Evolutionary conservation across 2,797 vertebrate species (phyloP).

Genomic region (Alauda arvensis): DNA sequence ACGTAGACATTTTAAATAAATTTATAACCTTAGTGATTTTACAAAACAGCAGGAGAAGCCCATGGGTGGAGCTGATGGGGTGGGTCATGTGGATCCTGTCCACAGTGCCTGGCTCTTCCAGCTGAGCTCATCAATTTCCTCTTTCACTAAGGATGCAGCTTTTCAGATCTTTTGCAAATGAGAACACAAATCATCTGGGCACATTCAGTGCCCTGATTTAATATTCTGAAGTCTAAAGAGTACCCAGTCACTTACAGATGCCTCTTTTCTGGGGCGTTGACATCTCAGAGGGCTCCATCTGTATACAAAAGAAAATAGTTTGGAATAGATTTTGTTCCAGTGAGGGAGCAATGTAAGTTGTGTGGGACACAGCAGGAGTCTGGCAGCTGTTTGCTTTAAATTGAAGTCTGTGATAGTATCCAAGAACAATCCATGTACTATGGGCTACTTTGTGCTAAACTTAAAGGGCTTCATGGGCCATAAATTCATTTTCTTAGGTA

Average conservation of each 20-base stretch:
- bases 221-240: not conserved
- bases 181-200: not conserved
- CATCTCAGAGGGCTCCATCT: rapidly evolving
- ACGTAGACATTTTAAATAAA: not conserved
- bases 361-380: not conserved
- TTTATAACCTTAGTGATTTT: not conserved
- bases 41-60: not conserved
- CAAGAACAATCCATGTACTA: not conserved
- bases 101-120: not conserved
- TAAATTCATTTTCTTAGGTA: not conserved
- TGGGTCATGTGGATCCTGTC: not conserved
- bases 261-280: not conserved
- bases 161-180: not conserved
- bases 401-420: not conserved
- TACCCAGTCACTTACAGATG: not conserved
- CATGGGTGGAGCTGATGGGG: not conserved
- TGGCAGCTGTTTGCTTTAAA: not conserved
- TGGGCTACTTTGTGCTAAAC: not conserved
- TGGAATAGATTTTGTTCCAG: not conserved
- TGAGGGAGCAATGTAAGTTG: not conserved
- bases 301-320: not conserved
- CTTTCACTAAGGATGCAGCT: not conserved
- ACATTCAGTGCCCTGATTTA: not conserved
- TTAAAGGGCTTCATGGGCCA: not conserved
- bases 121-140: not conserved